These are phyloP conservation scores for Sprattus sprattus DNA, from an alignment of 2,113 vertebrate genomes.

Conservation along the genomic window DNA sequence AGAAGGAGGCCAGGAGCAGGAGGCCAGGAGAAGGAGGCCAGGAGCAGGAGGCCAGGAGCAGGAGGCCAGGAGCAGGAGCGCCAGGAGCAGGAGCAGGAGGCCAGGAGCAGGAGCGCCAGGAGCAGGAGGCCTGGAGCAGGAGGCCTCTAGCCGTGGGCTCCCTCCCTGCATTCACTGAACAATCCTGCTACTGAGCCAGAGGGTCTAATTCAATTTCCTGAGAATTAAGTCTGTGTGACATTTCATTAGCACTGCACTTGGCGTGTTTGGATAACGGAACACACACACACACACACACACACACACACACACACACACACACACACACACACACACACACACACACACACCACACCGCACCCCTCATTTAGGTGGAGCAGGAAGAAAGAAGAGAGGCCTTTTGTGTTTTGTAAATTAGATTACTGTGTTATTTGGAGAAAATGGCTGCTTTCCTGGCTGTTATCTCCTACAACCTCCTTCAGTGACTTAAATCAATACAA, in stretches of 20 bases:
- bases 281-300: too few species aligned
- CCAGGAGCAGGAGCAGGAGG: too few species aligned
- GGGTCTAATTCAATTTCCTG: slow-evolving; percentile 69
- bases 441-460: not conserved
- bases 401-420: not conserved
- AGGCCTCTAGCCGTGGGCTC: not conserved
- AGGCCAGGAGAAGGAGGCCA: too few species aligned
- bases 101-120: too few species aligned
- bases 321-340: too few species aligned
- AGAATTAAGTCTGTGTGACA: slow-evolving; percentile 62
- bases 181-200: slow-evolving; percentile 66
- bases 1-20: too few species aligned
- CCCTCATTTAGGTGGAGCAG: not conserved
- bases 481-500: not conserved
- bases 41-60: too few species aligned
- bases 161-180: slow-evolving; percentile 61
- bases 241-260: slow-evolving; percentile 58
- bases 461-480: not conserved
- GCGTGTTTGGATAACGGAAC: not conserved
- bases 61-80: too few species aligned
- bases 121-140: too few species aligned
- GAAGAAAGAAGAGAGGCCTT: not conserved
- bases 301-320: too few species aligned
- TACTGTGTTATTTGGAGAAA: not conserved
- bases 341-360: too few species aligned